Base-by-base conservation (phyloP, 2,888 invertebrate genomes). In the Noctua pronuba region DNA sequence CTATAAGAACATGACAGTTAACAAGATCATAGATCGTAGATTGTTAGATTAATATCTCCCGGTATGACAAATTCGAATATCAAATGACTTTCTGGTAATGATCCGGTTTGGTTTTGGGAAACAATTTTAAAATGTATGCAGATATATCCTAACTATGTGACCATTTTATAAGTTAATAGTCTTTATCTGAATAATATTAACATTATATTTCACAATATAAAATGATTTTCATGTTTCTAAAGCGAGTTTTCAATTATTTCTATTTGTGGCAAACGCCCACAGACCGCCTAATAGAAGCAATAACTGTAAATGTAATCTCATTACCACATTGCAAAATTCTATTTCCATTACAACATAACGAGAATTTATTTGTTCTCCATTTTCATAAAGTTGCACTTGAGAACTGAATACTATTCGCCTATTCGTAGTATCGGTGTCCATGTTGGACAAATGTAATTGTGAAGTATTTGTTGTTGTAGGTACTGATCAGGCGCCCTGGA, bases 311-410 rank as follows among this genome's bases (percentile, higher is more conserved):
- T 89, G 92, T 92, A 91, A 93, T 93, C 92, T 93, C 93, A 95
- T 94, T 95, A 94, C 92, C 91, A 91, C 92, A 91, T 92, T 92
- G 91, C 92, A 91, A 92, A 93, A 93, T 94, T 94, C 90, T 94
- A 94, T 94, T 93, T 94, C 92, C 92, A 93, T 92, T 92, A 92
- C 90, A 91, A 90, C 90, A 92, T 94, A 95, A 95, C 94, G 93
- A 94, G 93, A 94, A 95, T 95, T 95, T 95, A 95, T 95, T 92
- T 94, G 92, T 93, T 92, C 92, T 90, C 93, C 91, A 93, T 94
- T 95, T 94, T 94, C 94, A 94, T 94, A 94, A 94, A 94, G 92
- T 86, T 91, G 88, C 90, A 91, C 90, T 89, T 88, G 90, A 89
- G 90, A 92, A 91, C 91, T 90, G 90, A 92, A 93, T 93, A 92